Evolutionary conservation across 2,113 vertebrate genomes (phyloP).

Genomic region (Zapornia atra): DNA sequence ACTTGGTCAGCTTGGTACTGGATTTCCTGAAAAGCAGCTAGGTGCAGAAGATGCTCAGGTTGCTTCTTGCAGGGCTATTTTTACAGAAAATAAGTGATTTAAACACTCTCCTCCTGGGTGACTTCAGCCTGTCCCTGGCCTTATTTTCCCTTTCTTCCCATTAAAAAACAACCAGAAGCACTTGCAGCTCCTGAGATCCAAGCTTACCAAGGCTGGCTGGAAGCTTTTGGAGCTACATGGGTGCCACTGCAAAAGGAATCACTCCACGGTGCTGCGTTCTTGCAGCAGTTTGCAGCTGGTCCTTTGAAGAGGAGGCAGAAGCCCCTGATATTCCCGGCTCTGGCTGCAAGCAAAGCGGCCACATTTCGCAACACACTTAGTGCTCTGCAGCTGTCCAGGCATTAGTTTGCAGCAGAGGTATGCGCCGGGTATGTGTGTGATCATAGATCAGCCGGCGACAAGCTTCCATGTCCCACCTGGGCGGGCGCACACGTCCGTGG

Average conservation of each 20-base stretch:
- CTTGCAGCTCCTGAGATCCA: background rate
- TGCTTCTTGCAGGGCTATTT: background rate
- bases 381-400: background rate
- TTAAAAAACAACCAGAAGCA: rapidly evolving
- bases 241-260: background rate
- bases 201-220: background rate
- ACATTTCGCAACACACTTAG: background rate
- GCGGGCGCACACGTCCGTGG: background rate
- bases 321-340: rapidly evolving
- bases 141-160: background rate
- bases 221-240: background rate
- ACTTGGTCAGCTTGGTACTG: background rate
- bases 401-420: background rate
- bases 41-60: background rate
- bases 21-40: conserved; percentile 11
- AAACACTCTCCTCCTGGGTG: background rate
- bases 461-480: background rate
- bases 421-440: background rate
- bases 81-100: background rate
- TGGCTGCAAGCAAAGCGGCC: rapidly evolving
- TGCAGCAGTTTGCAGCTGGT: background rate
- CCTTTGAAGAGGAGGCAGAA: background rate
- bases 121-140: background rate
- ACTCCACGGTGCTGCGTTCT: rapidly evolving
- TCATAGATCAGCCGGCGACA: background rate